Percentiles rank a stretch among this genome's conserved stretches.
Conservation (phyloP, 2,113 vertebrate genomes). For the Ceyx melanurus region DNA sequence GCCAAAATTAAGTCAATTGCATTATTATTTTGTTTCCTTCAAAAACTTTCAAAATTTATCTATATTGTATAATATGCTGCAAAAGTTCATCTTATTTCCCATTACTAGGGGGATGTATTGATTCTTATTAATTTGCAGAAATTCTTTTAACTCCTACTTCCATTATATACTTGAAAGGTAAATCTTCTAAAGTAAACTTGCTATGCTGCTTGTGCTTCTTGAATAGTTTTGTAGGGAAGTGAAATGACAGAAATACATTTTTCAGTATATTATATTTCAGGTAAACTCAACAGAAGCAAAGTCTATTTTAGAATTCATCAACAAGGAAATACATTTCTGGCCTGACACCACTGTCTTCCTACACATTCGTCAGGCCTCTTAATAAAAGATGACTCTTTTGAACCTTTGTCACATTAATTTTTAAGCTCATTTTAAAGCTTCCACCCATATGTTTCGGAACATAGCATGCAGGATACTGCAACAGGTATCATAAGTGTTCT, state of each 20-base stretch:
- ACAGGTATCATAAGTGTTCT: background rate
- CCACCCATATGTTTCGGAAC: background rate
- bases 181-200: background rate
- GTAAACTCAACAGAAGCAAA: background rate
- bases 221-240: background rate
- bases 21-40: background rate
- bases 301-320: background rate
- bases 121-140: slow-evolving; percentile 26
- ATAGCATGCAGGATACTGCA: background rate
- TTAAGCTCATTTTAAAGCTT: background rate
- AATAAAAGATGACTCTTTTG: background rate
- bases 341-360: background rate
- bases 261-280: background rate
- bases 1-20: background rate
- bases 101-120: background rate
- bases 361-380: background rate
- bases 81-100: background rate
- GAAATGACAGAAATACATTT: background rate
- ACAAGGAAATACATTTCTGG: background rate
- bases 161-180: slow-evolving; percentile 8
- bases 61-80: background rate
- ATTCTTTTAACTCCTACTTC: background rate
- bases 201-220: background rate
- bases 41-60: background rate
- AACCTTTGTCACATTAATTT: background rate